Conservation (phyloP, 2,797 vertebrate genomes). For the Enteromius anoplus region DNA sequence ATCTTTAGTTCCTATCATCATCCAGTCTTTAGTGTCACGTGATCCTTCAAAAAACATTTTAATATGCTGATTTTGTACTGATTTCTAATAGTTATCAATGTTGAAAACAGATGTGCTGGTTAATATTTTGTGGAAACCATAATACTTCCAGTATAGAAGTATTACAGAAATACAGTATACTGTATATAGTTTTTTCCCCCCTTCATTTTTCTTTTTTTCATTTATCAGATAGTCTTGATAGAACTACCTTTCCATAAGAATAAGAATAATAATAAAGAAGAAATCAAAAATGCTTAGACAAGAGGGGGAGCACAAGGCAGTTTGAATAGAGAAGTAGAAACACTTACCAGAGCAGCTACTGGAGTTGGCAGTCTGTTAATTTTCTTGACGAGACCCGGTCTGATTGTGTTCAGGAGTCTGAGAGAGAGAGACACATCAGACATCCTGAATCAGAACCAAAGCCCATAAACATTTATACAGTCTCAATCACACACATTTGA, state of each 20-base stretch:
- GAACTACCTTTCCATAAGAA: not conserved
- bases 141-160: too few species aligned
- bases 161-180: too few species aligned
- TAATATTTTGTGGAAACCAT: too few species aligned
- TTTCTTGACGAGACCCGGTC: slow-evolving; percentile 94
- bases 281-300: not conserved
- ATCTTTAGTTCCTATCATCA: too few species aligned
- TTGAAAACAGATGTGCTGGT: not conserved
- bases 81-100: not conserved
- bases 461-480: not conserved
- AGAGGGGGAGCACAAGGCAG: not conserved
- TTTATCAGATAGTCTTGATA: not conserved
- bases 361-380: slow-evolving; percentile 95
- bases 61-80: too few species aligned
- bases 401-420: slow-evolving; percentile 96
- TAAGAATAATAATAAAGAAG: not conserved
- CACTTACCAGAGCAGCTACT: slow-evolving; percentile 93
- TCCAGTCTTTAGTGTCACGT: too few species aligned
- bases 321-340: not conserved
- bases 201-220: not conserved
- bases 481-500: not conserved
- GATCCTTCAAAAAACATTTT: too few species aligned
- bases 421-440: slow-evolving; percentile 35
- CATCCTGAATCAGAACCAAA: not conserved
- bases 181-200: too few species aligned